Evolutionary conservation across 2,113 vertebrate genomes (phyloP).

Genomic region (Clarias macrocephalus): DNA sequence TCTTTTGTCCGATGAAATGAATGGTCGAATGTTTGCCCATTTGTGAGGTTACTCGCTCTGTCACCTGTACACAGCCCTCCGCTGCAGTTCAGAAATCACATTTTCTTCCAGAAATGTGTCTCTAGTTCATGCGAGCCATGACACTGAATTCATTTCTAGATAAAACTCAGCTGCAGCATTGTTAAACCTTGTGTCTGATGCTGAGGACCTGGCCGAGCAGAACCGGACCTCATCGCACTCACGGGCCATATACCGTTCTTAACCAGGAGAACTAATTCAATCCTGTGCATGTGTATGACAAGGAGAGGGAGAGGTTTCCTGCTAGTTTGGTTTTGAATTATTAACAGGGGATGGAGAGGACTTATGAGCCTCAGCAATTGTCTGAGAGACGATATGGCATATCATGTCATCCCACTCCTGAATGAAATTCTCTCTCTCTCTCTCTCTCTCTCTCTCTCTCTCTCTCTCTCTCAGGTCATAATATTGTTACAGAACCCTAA

Average conservation of each 20-base stretch:
- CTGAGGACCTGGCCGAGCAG: neutral
- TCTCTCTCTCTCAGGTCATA: neutral
- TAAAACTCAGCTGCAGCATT: conserved; percentile 1
- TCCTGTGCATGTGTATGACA: conserved; percentile 2
- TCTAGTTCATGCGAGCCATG: neutral
- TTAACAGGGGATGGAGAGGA: conserved; percentile 44
- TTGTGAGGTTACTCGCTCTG: too few species aligned
- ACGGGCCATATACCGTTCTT: neutral
- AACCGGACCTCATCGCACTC: neutral
- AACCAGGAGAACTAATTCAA: conserved; percentile 12
- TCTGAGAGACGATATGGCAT: conserved; percentile 46
- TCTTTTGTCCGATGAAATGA: too few species aligned
- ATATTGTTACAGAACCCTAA: neutral
- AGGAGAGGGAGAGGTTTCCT: conserved; percentile 44
- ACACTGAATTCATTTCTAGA: neutral
- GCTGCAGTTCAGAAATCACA: too few species aligned
- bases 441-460: neutral
- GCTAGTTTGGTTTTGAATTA: conserved; percentile 54
- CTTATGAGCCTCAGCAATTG: conserved; percentile 44
- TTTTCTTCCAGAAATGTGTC: too few species aligned
- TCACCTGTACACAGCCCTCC: too few species aligned
- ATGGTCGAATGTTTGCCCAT: too few species aligned
- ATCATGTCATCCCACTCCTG: conserved; percentile 38
- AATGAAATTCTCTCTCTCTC: conserved; percentile 9
- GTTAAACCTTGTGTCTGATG: too few species aligned